These are phyloP conservation scores for Drosophila baimaii DNA, from an alignment of 1,140 invertebrate genomes.

Conservation along the genomic window DNA sequence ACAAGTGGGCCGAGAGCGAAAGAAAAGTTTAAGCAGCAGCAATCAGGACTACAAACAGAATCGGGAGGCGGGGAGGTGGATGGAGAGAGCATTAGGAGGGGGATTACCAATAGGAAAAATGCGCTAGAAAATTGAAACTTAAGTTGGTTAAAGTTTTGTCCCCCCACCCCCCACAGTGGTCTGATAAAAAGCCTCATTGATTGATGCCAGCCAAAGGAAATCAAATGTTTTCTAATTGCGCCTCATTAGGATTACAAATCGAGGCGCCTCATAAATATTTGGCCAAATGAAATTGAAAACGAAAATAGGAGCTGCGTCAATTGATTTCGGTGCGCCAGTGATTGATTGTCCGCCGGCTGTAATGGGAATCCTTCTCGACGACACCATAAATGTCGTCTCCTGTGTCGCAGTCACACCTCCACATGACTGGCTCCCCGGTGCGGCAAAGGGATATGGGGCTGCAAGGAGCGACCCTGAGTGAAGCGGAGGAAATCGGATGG, in stretches of 20 bases:
- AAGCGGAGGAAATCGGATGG: conserved; percentile 9
- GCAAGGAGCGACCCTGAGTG: conserved; percentile 13
- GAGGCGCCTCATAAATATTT: conserved; percentile 71
- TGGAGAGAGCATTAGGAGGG: conserved; percentile 21
- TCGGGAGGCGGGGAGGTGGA: not conserved
- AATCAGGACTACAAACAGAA: conserved; percentile 61
- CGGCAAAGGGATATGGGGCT: conserved; percentile 1
- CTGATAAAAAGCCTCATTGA: conserved; percentile 52
- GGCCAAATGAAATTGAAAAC: conserved; percentile 66
- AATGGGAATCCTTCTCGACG: conserved; percentile 62
- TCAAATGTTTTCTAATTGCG: conserved; percentile 78
- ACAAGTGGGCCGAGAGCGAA: conserved; percentile 40
- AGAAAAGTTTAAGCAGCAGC: conserved; percentile 61
- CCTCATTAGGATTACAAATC: conserved; percentile 71
- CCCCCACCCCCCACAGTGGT: conserved; percentile 17
- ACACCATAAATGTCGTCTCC: conserved; percentile 78
- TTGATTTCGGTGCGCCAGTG: conserved; percentile 65
- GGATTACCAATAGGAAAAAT: conserved; percentile 31
- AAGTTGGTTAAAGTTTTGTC: conserved; percentile 58
- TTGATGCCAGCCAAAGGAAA: conserved; percentile 61
- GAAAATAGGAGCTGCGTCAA: conserved; percentile 61
- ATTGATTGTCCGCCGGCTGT: conserved; percentile 71
- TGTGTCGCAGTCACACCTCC: conserved; percentile 74
- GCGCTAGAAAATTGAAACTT: conserved; percentile 67
- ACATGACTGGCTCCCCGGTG: conserved; percentile 23